Conservation (phyloP, 1,140 invertebrate species). For the Cherax quadricarinatus region DNA sequence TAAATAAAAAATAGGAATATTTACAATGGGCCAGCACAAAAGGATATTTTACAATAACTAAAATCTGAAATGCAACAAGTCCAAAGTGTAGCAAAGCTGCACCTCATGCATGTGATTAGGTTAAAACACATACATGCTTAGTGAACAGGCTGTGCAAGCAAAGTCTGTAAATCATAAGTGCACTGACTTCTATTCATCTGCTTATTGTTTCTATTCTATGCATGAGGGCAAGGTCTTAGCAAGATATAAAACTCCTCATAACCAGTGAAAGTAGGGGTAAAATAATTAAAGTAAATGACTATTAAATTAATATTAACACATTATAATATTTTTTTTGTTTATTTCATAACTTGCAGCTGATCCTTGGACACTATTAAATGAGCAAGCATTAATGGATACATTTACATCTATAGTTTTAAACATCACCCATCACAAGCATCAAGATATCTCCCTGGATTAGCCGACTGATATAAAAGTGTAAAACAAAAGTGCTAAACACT, state of each 20-base stretch:
- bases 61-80: background rate
- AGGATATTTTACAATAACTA: background rate
- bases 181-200: background rate
- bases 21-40: conserved; percentile 17
- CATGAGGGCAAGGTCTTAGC: background rate
- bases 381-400: background rate
- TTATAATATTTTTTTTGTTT: background rate
- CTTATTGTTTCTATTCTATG: background rate
- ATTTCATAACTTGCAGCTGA: background rate
- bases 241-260: background rate
- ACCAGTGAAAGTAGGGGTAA: background rate
- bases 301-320: background rate
- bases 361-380: background rate
- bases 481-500: too few relatives aligned
- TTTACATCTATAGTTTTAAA: background rate
- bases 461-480: background rate
- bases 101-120: conserved; percentile 66
- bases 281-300: too few relatives aligned
- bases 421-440: too few relatives aligned
- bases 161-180: background rate
- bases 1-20: background rate
- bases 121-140: conserved; percentile 69
- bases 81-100: conserved; percentile 56
- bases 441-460: too few relatives aligned
- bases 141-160: conserved; percentile 68